Conservation (phyloP, 92 coral and sea anemone species). For the Heteractis magnifica region DNA sequence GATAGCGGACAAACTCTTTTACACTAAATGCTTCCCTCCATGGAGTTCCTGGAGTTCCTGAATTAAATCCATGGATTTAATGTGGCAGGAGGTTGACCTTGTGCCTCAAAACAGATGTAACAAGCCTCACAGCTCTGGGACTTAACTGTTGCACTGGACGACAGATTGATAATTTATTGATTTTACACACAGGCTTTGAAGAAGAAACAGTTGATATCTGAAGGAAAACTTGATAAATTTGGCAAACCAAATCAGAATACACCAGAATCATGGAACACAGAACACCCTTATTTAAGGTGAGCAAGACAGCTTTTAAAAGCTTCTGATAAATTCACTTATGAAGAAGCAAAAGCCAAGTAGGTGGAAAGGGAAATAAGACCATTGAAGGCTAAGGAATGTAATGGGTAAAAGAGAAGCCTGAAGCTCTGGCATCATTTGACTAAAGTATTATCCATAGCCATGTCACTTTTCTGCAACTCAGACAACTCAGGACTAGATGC, state of each 20-base stretch:
- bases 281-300: slow-evolving; percentile 85
- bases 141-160: too few relatives aligned
- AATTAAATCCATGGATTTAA: too few relatives aligned
- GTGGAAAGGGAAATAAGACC: background rate
- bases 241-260: slow-evolving; percentile 94
- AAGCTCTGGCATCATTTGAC: too few relatives aligned
- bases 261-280: slow-evolving; percentile 77
- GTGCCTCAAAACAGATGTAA: too few relatives aligned
- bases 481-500: background rate
- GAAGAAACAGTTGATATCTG: slow-evolving; percentile 81
- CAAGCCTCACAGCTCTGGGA: too few relatives aligned
- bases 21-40: too few relatives aligned
- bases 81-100: too few relatives aligned
- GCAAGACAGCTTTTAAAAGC: background rate
- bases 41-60: too few relatives aligned
- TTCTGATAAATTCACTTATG: background rate
- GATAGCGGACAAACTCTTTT: too few relatives aligned
- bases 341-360: too few relatives aligned
- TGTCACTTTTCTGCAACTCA: background rate
- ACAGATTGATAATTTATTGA: background rate
- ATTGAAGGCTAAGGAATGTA: background rate
- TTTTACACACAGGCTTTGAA: slow-evolving; percentile 65
- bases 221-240: slow-evolving; percentile 88
- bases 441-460: too few relatives aligned
- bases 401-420: background rate